Evolutionary conservation across 1,140 invertebrate genomes (phyloP).

Genomic region (Lasaia peninsularis): DNA sequence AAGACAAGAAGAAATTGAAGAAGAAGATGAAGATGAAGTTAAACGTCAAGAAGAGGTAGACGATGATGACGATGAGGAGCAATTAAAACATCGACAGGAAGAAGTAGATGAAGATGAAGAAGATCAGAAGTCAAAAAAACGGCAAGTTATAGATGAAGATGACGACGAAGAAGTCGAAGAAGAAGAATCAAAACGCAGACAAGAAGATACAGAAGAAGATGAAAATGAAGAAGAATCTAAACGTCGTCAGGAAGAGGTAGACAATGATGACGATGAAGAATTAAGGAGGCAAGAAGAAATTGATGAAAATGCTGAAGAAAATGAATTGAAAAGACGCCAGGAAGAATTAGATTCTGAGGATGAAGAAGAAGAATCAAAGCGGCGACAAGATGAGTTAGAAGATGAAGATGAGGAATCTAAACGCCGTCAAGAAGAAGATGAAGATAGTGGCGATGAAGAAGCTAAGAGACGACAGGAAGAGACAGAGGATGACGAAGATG

Average conservation of each 20-base stretch:
- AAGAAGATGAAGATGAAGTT: constrained; percentile 19
- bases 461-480: constrained; percentile 17
- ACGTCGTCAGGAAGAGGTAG: background rate
- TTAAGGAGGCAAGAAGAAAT: constrained; percentile 20
- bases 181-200: no score
- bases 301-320: constrained; percentile 20
- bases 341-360: constrained; percentile 5
- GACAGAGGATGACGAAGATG: constrained; percentile 16
- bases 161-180: constrained; percentile 21
- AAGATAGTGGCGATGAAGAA: constrained; percentile 20
- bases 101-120: constrained; percentile 22
- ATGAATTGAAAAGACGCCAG: constrained; percentile 14
- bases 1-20: no score
- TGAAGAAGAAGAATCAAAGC: constrained; percentile 18
- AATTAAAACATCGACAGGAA: constrained; percentile 18
- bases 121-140: no score
- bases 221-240: constrained; percentile 19
- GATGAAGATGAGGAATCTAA: constrained; percentile 3
- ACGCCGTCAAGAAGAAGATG: constrained; percentile 1
- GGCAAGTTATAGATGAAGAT: constrained; percentile 14
- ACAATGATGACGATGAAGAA: constrained; percentile 24
- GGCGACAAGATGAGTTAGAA: constrained; percentile 16
- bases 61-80: constrained; percentile 23
- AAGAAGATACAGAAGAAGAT: constrained; percentile 16
- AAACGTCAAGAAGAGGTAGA: constrained; percentile 9